Evolutionary conservation across 2,113 vertebrate genomes (phyloP).

Genomic region (Istiophorus platypterus): DNA sequence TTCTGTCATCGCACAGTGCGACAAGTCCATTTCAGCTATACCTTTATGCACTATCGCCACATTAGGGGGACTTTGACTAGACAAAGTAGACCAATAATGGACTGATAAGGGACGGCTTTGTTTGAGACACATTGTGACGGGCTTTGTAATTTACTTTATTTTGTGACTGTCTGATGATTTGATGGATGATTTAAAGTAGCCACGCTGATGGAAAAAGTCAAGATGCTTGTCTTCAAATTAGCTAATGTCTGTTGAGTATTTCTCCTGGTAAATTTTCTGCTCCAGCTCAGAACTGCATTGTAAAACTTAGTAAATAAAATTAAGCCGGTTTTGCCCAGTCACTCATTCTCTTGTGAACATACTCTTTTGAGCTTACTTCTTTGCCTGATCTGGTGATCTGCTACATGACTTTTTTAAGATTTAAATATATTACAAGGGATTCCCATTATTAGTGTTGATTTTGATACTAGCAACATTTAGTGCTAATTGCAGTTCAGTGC

Average conservation of each 20-base stretch:
- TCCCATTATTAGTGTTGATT: neutral
- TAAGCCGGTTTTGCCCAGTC: neutral
- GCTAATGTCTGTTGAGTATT: no score
- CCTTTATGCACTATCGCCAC: neutral
- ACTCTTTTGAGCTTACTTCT: neutral
- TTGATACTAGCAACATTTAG: neutral
- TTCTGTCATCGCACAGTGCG: neutral
- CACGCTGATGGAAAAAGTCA: no score
- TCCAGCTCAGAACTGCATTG: no score
- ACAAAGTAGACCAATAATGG: no score
- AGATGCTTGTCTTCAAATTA: no score
- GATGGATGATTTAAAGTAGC: no score
- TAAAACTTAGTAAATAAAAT: no score
- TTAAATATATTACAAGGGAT: neutral
- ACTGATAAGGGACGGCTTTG: neutral
- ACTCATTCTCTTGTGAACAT: neutral
- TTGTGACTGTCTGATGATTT: neutral
- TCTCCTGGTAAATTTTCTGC: no score
- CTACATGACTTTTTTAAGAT: neutral
- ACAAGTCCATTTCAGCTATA: neutral
- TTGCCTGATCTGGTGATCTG: no score
- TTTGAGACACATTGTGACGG: neutral
- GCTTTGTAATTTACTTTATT: neutral
- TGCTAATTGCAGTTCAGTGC: neutral
- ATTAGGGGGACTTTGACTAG: slow-evolving; percentile 4